Conservation (phyloP, 2,113 vertebrate genomes). For the Sterna hirundo region DNA sequence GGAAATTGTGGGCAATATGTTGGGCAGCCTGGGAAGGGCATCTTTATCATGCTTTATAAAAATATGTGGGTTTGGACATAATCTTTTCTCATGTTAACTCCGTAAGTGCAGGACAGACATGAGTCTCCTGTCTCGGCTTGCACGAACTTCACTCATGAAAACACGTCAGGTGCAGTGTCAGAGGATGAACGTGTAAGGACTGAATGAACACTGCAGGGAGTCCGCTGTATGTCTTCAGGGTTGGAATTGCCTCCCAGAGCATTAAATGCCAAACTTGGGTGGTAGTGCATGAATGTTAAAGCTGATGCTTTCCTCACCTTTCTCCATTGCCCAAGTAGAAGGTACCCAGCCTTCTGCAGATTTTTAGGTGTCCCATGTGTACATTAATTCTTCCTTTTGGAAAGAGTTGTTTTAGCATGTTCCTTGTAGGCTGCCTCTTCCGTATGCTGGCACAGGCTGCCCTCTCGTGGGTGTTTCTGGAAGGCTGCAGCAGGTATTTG, state of each 20-base stretch:
- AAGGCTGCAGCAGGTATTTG: not conserved
- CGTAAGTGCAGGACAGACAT: not conserved
- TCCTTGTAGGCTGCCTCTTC: not conserved
- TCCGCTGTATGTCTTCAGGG: not conserved
- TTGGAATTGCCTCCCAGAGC: not conserved
- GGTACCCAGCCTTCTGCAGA: not conserved
- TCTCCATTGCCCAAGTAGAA: not conserved
- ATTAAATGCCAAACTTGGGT: not conserved
- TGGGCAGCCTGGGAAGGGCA: not conserved
- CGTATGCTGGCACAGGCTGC: not conserved
- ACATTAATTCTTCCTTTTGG: too few species aligned
- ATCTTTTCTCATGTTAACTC: not conserved
- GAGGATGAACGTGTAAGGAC: not conserved
- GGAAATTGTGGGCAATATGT: accelerated
- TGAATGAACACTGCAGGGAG: not conserved
- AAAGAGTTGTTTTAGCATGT: accelerated
- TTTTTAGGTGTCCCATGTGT: not conserved
- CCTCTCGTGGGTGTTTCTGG: not conserved
- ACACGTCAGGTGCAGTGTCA: not conserved
- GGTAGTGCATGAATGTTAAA: not conserved
- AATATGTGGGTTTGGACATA: not conserved
- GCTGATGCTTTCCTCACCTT: not conserved
- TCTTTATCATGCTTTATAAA: not conserved
- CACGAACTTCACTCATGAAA: not conserved
- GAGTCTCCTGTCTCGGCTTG: not conserved